These are phyloP conservation scores for Sinodicranocentrus sp. DNA, from an alignment of 2,888 invertebrate genomes.

Conservation along the genomic window DNA sequence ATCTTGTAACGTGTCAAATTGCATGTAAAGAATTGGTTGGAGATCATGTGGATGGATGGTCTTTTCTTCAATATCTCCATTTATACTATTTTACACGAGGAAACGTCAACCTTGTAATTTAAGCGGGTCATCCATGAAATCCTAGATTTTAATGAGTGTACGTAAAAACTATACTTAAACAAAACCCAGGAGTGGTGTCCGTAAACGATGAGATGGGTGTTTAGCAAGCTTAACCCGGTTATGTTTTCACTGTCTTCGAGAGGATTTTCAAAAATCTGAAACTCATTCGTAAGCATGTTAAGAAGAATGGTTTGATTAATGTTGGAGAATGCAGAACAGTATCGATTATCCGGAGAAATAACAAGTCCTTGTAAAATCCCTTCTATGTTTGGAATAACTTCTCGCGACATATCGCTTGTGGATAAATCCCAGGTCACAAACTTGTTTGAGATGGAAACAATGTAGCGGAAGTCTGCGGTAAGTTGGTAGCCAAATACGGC, in stretches of 20 bases:
- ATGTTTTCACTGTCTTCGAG: slow-evolving; percentile 84
- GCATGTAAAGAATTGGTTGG: slow-evolving; percentile 81
- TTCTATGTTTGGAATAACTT: slow-evolving; percentile 94
- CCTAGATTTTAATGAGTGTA: too few species aligned
- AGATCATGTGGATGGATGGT: slow-evolving; percentile 61
- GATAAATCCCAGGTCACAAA: slow-evolving; percentile 98
- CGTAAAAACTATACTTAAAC: slow-evolving; percentile 71
- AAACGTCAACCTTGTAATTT: too few species aligned
- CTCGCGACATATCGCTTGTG: slow-evolving; percentile 95
- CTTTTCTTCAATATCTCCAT: slow-evolving; percentile 74
- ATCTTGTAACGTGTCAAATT: slow-evolving; percentile 84
- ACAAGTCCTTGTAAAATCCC: slow-evolving; percentile 97
- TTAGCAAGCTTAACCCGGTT: slow-evolving; percentile 84
- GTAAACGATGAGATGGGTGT: slow-evolving; percentile 87
- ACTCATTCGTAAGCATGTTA: slow-evolving; percentile 96
- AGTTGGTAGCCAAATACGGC: slow-evolving; percentile 95
- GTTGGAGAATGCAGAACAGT: slow-evolving; percentile 96
- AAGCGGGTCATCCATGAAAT: too few species aligned
- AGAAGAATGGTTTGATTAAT: slow-evolving; percentile 95
- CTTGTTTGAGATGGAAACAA: slow-evolving; percentile 97
- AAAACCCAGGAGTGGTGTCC: slow-evolving; percentile 85
- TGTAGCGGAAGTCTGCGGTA: slow-evolving; percentile 93
- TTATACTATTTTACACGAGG: slow-evolving; percentile 59
- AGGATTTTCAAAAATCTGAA: slow-evolving; percentile 91
- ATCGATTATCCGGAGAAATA: slow-evolving; percentile 96